Percentiles rank a stretch among this genome's conserved stretches.
phyloP scores from a whole-genome alignment of 2,113 vertebrate genomes.

The Hypocryptadius cinnamomeus region DNA sequence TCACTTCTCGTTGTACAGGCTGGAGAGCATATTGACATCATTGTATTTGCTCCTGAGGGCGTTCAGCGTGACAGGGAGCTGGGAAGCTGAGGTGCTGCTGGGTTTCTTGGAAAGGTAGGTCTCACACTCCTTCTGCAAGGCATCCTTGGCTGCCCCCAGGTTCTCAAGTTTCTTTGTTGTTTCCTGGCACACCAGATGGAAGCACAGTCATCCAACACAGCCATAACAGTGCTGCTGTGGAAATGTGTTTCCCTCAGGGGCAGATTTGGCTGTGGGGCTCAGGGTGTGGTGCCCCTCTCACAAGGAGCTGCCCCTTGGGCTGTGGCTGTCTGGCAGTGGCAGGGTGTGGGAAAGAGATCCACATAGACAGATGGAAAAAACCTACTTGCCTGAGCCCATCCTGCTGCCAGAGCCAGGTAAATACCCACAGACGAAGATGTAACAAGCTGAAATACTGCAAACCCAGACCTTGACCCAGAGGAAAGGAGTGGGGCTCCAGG shows the following conservation, averaged over 20 bases:
- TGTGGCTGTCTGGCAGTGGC: background rate
- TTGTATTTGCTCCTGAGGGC: conserved; percentile 80
- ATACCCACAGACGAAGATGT: background rate
- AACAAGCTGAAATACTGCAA: background rate
- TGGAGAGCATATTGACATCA: conserved; percentile 72
- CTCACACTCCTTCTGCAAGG: conserved; percentile 77
- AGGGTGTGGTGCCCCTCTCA: background rate
- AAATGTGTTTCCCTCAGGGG: background rate
- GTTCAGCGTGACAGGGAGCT: conserved; percentile 76
- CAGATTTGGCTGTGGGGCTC: background rate
- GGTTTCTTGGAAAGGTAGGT: conserved; percentile 71
- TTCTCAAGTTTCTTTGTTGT: conserved; percentile 68
- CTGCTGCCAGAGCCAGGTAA: background rate
- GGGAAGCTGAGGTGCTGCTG: conserved; percentile 63
- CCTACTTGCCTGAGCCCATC: background rate
- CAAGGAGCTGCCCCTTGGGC: background rate
- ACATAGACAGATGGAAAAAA: background rate
- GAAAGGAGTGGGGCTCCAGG: background rate
- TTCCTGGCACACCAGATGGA: conserved; percentile 64
- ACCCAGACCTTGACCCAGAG: background rate
- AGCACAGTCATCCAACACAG: conserved; percentile 3
- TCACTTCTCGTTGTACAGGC: conserved; percentile 87
- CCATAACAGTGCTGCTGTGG: background rate
- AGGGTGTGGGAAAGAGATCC: background rate
- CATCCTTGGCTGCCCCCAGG: conserved; percentile 77